Conservation (phyloP, 1,140 invertebrate species). For the Dryas iulia region DNA sequence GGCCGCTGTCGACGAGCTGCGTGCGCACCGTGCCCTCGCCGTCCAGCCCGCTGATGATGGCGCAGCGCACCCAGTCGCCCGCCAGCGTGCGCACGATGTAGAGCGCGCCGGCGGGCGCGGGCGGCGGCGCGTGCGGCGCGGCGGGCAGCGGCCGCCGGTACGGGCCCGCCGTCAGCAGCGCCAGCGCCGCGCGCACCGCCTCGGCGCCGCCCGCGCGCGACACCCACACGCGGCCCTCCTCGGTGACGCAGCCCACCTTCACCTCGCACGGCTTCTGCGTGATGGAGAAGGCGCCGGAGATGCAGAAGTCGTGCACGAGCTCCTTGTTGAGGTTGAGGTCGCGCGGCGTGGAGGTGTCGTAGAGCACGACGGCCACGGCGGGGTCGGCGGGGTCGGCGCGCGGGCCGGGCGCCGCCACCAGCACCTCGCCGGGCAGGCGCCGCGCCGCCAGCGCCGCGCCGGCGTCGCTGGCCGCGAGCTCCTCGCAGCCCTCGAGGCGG, state of each 20-base stretch:
- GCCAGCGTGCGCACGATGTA: slow-evolving; percentile 71
- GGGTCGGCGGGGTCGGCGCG: slow-evolving; percentile 64
- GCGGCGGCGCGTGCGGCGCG: slow-evolving; percentile 61
- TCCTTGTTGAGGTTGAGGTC: slow-evolving; percentile 74
- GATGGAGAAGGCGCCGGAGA: slow-evolving; percentile 58
- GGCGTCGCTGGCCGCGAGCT: slow-evolving; percentile 71
- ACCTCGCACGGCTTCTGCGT: slow-evolving; percentile 65
- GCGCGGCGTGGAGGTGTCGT: slow-evolving; percentile 66
- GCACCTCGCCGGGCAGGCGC: slow-evolving; percentile 59
- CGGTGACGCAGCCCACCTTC: slow-evolving; percentile 71
- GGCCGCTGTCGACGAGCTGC: slow-evolving; percentile 70
- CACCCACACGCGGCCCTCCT: slow-evolving; percentile 73
- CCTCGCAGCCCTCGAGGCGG: slow-evolving; percentile 82
- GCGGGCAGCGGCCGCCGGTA: slow-evolving; percentile 71
- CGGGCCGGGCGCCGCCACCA: slow-evolving; percentile 65
- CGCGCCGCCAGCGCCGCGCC: slow-evolving; percentile 57
- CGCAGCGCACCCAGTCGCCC: slow-evolving; percentile 72
- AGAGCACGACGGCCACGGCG: slow-evolving; percentile 62
- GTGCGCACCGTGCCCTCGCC: slow-evolving; percentile 73
- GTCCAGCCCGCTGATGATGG: slow-evolving; percentile 69
- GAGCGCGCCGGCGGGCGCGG: slow-evolving; percentile 46
- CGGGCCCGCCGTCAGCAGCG: slow-evolving; percentile 60
- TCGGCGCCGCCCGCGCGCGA: slow-evolving; percentile 61
- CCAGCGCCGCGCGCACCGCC: slow-evolving; percentile 55
- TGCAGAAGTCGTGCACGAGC: slow-evolving; percentile 72